A percentile compares a stretch with the other conserved stretches of the same genome.
Conservation (phyloP, 2,888 invertebrate species). For the Lasioglossum pauxillum region DNA sequence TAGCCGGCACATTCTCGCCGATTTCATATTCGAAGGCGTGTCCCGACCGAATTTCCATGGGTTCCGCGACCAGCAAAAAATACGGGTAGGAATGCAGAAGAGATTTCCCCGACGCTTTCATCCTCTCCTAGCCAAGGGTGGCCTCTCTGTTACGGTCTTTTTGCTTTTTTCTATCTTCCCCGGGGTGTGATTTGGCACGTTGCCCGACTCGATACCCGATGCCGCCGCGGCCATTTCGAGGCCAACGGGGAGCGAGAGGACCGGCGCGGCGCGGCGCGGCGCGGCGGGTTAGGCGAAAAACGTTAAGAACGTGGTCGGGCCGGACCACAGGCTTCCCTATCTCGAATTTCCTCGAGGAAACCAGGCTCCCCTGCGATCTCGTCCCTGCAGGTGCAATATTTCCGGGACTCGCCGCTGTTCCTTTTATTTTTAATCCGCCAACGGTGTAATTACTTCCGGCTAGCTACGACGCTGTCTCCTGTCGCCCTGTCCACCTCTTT, state of each 20-base stretch:
- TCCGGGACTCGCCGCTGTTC: conserved; percentile 3
- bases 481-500: not conserved
- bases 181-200: conserved; percentile 68
- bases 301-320: conserved; percentile 58
- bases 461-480: not conserved
- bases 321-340: conserved; percentile 33
- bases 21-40: conserved; percentile 36
- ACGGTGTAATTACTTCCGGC: conserved; percentile 46
- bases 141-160: conserved; percentile 18
- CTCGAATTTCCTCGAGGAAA: conserved; percentile 20
- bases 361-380: conserved; percentile 22
- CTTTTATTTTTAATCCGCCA: conserved; percentile 45
- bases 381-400: conserved; percentile 31
- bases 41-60: conserved; percentile 23
- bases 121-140: not conserved
- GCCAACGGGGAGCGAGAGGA: conserved; percentile 47
- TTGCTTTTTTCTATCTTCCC: conserved; percentile 58
- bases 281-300: conserved; percentile 35
- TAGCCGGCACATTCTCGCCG: not conserved
- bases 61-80: conserved; percentile 22
- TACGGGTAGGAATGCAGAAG: conserved; percentile 43
- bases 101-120: conserved; percentile 39
- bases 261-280: too few species aligned
- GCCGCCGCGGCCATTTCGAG: conserved; percentile 52
- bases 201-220: conserved; percentile 71